phyloP scores from a whole-genome alignment of 1,140 invertebrate genomes.

The Lasaia peninsularis region DNA sequence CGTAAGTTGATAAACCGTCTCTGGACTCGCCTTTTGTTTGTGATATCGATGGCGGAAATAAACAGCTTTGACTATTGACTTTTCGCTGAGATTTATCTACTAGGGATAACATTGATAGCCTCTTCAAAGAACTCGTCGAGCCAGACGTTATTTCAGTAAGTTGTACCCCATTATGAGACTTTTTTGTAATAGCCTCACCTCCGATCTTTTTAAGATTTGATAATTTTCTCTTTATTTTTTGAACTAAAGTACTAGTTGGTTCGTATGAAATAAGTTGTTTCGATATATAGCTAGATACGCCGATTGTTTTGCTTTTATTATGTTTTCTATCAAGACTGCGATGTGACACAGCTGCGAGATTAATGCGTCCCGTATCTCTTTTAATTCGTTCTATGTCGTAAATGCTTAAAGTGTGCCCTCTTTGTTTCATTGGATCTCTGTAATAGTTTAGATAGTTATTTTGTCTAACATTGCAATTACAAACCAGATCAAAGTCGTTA shows the following conservation, averaged over 20 bases:
- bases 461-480: constrained; percentile 69
- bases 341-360: constrained; percentile 54
- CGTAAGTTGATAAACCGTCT: constrained; percentile 54
- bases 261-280: constrained; percentile 71
- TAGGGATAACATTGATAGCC: constrained; percentile 63
- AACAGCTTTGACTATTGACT: constrained; percentile 63
- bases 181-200: constrained; percentile 64
- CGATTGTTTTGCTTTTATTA: constrained; percentile 67
- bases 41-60: constrained; percentile 58
- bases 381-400: constrained; percentile 68
- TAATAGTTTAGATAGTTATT: constrained; percentile 62
- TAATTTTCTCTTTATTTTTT: constrained; percentile 74
- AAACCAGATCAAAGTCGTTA: constrained; percentile 65
- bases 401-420: constrained; percentile 61
- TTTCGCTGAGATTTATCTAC: constrained; percentile 62
- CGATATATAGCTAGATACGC: constrained; percentile 70
- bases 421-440: constrained; percentile 45
- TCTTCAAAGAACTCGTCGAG: constrained; percentile 61
- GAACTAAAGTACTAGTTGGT: constrained; percentile 64
- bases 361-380: constrained; percentile 52
- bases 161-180: constrained; percentile 66
- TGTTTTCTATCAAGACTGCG: constrained; percentile 72
- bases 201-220: constrained; percentile 73
- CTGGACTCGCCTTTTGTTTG: constrained; percentile 57
- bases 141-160: constrained; percentile 64